Base-by-base conservation (phyloP, 1,140 invertebrate species). In the Chironomus tepperi region DNA sequence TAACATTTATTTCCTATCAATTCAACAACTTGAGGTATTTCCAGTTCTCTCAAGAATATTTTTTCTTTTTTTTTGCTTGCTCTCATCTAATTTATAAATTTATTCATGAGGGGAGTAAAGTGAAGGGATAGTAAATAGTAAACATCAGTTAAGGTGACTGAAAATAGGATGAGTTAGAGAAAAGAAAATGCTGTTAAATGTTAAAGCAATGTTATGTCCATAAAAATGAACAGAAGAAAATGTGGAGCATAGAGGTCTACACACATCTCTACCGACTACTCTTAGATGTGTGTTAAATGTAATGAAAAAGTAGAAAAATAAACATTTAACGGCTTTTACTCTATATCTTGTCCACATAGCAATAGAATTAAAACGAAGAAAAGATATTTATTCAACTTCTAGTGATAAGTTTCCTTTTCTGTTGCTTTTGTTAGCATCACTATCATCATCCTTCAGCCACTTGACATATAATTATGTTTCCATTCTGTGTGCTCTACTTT, bases 251-350 rank as follows among this genome's bases (percentile, higher is more conserved):
- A 34, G 24, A 34, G 24, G n/a, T 57, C 47, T 57, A 57, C 47
- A n/a, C 47, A 57, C 3, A 57, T n/a, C 47, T 57, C 12, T 57
- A 57, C 5, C 24, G 24, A 34, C 24, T 34, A 34, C 24, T 34
- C 24, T 34, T 57, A 15, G n/a, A 73, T 57, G 19, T n/a, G 8
- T 70, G 70, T 19, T 73, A n/a, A 12, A 18, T 73, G 73, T 75
- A 24, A 9, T 75, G 64, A 70, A 74, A 74, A 24, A 75, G 64
- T 70, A 73, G 57, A 19, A 47, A 34, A 43, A 73, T 73, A 24
- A 19, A 74, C 73, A 77, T 24, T 70, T 75, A 75, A 74, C 74
- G 47, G 12, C 73, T 18, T 57, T 57, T 57, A 57, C 47, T 57
- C 47, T 12, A n/a, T 57, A 12, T 57, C 47, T 12, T 57, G 47